Evolutionary conservation across 2,888 invertebrate genomes (phyloP).

Genomic region (Alviniconcha strummeri): DNA sequence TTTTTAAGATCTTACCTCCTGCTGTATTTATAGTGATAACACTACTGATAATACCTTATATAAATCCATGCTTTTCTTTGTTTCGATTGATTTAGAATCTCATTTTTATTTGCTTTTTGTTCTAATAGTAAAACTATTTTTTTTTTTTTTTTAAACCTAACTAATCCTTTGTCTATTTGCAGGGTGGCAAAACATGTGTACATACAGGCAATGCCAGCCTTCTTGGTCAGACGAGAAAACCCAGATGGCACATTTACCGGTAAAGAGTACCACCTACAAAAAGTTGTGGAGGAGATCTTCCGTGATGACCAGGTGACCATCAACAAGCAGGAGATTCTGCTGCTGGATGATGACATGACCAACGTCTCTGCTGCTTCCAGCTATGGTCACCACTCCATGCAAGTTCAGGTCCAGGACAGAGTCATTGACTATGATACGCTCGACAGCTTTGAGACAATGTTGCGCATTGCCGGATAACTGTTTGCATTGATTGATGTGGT

Average conservation of each 20-base stretch:
- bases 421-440: slow-evolving; percentile 13
- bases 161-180: not conserved
- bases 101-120: no score
- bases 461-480: slow-evolving; percentile 20
- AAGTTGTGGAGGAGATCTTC: slow-evolving; percentile 5
- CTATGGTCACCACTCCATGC: slow-evolving; percentile 35
- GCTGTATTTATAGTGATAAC: no score
- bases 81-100: no score
- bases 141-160: no score
- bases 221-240: not conserved
- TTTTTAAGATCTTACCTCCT: no score
- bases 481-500: no score
- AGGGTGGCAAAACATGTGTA: slow-evolving; percentile 13
- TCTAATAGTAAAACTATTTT: no score
- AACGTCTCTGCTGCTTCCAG: slow-evolving; percentile 35
- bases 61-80: no score
- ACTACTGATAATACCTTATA: no score
- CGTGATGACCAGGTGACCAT: slow-evolving; percentile 14
- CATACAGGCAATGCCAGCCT: slow-evolving; percentile 6
- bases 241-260: not conserved
- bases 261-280: slow-evolving; percentile 14
- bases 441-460: slow-evolving; percentile 22
- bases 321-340: slow-evolving; percentile 34
- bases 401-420: slow-evolving; percentile 15
- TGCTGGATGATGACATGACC: slow-evolving; percentile 44